Evolutionary conservation across 2,113 vertebrate genomes (phyloP).

Genomic region (Cryptomyrus ogoouensis): DNA sequence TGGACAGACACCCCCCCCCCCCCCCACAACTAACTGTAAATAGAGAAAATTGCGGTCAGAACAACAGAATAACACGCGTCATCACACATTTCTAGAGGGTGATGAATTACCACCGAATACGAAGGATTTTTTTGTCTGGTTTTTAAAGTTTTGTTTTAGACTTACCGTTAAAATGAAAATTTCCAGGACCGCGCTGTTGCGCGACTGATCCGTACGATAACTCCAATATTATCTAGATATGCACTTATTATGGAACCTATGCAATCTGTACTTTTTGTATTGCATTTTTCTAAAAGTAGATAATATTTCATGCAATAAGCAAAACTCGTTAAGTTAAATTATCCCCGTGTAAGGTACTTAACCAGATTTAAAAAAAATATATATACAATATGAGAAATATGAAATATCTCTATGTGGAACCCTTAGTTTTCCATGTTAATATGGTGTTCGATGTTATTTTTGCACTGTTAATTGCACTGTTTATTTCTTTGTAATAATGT

Average conservation of each 20-base stretch:
- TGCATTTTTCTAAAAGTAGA: not conserved
- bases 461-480: too few relatives aligned
- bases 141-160: not conserved
- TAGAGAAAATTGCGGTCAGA: not conserved
- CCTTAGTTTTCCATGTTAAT: too few relatives aligned
- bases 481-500: too few relatives aligned
- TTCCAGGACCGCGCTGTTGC: not conserved
- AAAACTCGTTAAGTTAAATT: not conserved
- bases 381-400: not conserved
- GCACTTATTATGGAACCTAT: not conserved
- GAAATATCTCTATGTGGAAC: too few relatives aligned
- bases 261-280: not conserved
- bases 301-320: not conserved
- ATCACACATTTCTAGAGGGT: not conserved
- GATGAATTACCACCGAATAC: not conserved
- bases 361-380: not conserved
- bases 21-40: not conserved
- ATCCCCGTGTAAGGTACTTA: not conserved
- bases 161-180: not conserved
- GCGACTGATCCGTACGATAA: not conserved
- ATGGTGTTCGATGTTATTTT: too few relatives aligned
- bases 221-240: not conserved
- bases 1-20: not conserved
- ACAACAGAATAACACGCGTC: not conserved
- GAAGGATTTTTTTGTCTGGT: not conserved